These are phyloP conservation scores for Pseudorasbora parva DNA, from an alignment of 2,113 vertebrate species.

Conservation along the genomic window DNA sequence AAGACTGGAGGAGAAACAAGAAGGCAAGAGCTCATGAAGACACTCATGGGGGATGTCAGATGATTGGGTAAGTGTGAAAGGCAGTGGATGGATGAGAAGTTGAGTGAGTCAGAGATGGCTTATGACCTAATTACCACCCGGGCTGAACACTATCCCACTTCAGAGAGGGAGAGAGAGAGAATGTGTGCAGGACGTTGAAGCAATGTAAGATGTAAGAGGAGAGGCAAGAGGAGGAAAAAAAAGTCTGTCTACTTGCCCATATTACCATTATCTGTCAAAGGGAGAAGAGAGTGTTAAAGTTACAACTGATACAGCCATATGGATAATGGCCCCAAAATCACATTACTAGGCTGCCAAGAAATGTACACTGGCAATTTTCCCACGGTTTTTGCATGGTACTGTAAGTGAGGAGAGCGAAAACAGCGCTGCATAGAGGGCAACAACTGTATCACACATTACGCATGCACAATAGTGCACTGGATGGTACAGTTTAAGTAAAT, in stretches of 20 bases:
- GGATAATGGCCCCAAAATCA: slow-evolving; percentile 41
- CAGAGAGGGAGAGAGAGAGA: slow-evolving; percentile 37
- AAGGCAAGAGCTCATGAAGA: slow-evolving; percentile 38
- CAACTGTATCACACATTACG: not conserved
- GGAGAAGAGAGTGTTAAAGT: slow-evolving; percentile 30
- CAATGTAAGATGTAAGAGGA: slow-evolving; percentile 31
- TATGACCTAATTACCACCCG: slow-evolving; percentile 56
- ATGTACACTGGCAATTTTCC: slow-evolving; percentile 28
- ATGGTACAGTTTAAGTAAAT: not conserved
- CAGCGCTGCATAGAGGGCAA: not conserved
- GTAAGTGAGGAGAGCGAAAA: not conserved
- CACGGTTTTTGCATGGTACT: not conserved
- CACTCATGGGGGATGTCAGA: slow-evolving; percentile 32
- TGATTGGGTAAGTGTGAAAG: slow-evolving; percentile 48
- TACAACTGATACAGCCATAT: slow-evolving; percentile 38
- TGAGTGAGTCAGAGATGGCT: slow-evolving; percentile 51
- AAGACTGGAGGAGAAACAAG: slow-evolving; percentile 27
- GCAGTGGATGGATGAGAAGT: slow-evolving; percentile 31
- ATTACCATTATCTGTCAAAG: slow-evolving; percentile 39
- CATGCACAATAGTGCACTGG: not conserved
- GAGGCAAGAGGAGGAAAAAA: slow-evolving; percentile 16
- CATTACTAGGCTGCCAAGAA: slow-evolving; percentile 33
- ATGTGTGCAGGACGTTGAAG: slow-evolving; percentile 6
- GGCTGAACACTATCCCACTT: slow-evolving; percentile 58
- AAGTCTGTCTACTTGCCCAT: slow-evolving; percentile 34